Percentiles rank a stretch among this genome's conserved stretches.
phyloP scores from a whole-genome alignment of 2,888 invertebrate species.

The Laspeyria flexula region DNA sequence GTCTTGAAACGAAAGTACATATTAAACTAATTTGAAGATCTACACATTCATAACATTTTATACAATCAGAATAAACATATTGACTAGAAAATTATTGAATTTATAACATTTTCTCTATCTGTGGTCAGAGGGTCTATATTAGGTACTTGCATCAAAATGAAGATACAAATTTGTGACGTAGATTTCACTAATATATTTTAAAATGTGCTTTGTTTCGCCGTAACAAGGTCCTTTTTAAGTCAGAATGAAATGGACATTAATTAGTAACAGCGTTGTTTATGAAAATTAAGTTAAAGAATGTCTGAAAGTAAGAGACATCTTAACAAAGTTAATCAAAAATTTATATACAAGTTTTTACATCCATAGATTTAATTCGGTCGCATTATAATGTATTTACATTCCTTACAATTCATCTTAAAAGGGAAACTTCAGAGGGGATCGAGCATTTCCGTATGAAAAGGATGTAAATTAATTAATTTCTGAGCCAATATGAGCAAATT shows the following conservation, averaged over 20 bases:
- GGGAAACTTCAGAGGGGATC: constrained; percentile 31
- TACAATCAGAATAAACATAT: too few relatives aligned
- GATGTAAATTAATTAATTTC: constrained; percentile 52
- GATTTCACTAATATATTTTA: too few relatives aligned
- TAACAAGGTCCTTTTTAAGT: background rate
- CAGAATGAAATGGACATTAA: constrained; percentile 36
- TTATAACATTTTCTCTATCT: too few relatives aligned
- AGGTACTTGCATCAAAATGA: too few relatives aligned
- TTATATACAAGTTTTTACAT: constrained; percentile 33
- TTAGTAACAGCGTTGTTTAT: constrained; percentile 44
- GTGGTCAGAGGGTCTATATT: too few relatives aligned
- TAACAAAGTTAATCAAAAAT: constrained; percentile 47
- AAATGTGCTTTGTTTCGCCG: too few relatives aligned
- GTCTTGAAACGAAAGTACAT: too few relatives aligned
- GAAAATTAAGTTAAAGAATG: constrained; percentile 49
- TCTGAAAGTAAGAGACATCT: constrained; percentile 43
- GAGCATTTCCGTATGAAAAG: constrained; percentile 41
- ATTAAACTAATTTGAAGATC: too few relatives aligned
- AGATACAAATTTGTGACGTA: too few relatives aligned
- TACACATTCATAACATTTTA: too few relatives aligned
- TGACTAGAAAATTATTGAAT: too few relatives aligned
- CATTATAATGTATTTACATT: constrained; percentile 21
- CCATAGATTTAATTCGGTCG: constrained; percentile 38
- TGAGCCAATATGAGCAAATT: constrained; percentile 12
- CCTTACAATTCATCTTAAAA: constrained; percentile 35